Conservation (phyloP, 23 tunicate species). For the Aplidium turbinatum region DNA sequence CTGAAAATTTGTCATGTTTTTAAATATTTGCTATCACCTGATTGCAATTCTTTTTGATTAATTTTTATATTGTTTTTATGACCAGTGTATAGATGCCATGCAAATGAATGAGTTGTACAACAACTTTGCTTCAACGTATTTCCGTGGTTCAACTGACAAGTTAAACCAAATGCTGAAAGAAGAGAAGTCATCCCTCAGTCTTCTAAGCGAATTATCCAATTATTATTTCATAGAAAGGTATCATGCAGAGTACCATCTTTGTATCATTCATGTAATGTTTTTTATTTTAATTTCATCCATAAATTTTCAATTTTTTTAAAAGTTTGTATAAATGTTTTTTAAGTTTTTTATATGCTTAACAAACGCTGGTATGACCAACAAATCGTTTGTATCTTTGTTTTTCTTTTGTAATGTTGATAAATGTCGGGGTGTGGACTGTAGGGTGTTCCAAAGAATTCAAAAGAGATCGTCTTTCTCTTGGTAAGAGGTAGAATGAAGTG, state of each 20-base stretch:
- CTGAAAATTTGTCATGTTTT: background rate
- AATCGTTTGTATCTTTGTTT: no score
- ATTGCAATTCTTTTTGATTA: no score
- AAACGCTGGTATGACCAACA: no score
- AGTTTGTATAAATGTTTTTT: no score
- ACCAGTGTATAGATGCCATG: slow-evolving; percentile 51
- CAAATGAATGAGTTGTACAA: slow-evolving; percentile 40
- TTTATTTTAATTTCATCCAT: background rate
- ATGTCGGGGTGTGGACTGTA: no score
- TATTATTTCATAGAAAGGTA: slow-evolving; percentile 87
- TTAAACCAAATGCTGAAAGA: slow-evolving; percentile 56
- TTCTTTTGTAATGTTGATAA: no score
- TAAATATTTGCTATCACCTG: no score
- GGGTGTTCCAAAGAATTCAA: no score
- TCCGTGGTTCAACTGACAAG: slow-evolving; percentile 69
- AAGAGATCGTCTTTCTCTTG: no score
- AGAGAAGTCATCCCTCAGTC: slow-evolving; percentile 25
- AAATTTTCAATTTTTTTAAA: background rate
- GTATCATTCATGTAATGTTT: background rate
- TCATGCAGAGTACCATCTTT: background rate
- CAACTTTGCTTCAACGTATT: slow-evolving; percentile 42
- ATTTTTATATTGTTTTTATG: slow-evolving; percentile 1
- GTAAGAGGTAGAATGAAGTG: no score
- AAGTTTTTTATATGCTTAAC: no score
- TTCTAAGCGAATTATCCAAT: slow-evolving; percentile 57